Evolutionary conservation across 1,140 invertebrate species (phyloP).

Genomic region (Drusus annulatus): DNA sequence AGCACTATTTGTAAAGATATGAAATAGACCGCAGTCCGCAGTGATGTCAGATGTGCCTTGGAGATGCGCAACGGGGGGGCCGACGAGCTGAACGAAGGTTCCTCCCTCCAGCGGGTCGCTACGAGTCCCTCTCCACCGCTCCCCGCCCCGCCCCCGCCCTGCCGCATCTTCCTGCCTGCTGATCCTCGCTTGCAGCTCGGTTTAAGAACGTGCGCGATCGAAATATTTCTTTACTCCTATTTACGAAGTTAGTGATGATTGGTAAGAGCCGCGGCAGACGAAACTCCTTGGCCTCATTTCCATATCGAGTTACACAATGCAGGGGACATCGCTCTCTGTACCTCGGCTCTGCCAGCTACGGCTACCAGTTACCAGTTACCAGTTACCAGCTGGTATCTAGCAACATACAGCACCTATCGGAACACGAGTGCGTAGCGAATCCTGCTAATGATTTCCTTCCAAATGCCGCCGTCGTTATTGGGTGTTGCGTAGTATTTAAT

Average conservation of each 20-base stretch:
- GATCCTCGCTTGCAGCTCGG: neutral
- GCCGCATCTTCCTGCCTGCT: too few relatives aligned
- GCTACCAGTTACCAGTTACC: neutral
- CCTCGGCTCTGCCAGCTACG: neutral
- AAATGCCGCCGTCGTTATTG: neutral
- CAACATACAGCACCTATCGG: neutral
- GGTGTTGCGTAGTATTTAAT: neutral
- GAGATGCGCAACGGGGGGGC: too few relatives aligned
- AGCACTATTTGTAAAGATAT: too few relatives aligned
- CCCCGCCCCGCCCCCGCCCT: too few relatives aligned
- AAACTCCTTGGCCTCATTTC: slow-evolving; percentile 52
- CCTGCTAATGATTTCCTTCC: slow-evolving; percentile 1
- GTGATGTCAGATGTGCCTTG: too few relatives aligned
- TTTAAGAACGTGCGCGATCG: slow-evolving; percentile 23
- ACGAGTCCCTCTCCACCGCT: neutral
- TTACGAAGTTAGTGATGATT: slow-evolving; percentile 52
- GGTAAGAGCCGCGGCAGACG: slow-evolving; percentile 45
- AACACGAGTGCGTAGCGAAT: neutral
- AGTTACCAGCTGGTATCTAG: neutral
- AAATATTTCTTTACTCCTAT: slow-evolving; percentile 39
- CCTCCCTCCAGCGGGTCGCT: neutral
- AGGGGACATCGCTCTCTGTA: slow-evolving; percentile 48
- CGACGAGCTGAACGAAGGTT: neutral
- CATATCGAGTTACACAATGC: slow-evolving; percentile 49
- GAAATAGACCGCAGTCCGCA: too few relatives aligned